Conservation (phyloP, 2,113 vertebrate species). For the cattle (Bos taurus) region DNA sequence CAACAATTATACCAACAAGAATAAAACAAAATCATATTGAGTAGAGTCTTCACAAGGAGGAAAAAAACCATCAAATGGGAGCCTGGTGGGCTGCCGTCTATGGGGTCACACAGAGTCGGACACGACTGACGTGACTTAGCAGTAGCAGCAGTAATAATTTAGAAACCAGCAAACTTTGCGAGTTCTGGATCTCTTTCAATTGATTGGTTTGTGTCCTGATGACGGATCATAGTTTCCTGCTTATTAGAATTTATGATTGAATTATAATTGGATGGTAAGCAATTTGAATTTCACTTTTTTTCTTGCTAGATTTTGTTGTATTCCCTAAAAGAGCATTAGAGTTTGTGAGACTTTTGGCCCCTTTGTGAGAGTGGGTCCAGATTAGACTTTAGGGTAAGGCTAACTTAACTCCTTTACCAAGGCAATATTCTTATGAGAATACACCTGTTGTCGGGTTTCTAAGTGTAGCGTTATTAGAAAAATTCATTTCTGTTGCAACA, state of each 20-base stretch:
- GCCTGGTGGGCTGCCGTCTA: too few species aligned
- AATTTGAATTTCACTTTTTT: not conserved
- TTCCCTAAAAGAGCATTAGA: not conserved
- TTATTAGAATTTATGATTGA: not conserved
- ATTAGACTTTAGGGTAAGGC: not conserved
- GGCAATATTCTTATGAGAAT: not conserved
- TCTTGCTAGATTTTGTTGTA: not conserved
- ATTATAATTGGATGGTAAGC: not conserved
- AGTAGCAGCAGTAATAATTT: not conserved
- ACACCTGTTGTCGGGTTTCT: not conserved
- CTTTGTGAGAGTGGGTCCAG: not conserved
- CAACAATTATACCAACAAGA: not conserved
- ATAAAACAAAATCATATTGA: not conserved
- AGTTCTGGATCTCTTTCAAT: not conserved
- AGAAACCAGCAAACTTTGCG: not conserved
- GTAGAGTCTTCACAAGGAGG: not conserved
- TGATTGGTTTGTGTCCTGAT: not conserved
- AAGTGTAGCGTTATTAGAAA: not conserved
- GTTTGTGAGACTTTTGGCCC: not conserved
- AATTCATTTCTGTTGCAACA: not conserved
- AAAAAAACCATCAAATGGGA: not conserved
- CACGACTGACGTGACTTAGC: too few species aligned
- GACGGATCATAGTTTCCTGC: not conserved
- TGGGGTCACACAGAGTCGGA: too few species aligned
- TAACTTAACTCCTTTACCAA: not conserved